phyloP scores from a whole-genome alignment of 2,797 vertebrate genomes.

The Phalanger gymnotis region DNA sequence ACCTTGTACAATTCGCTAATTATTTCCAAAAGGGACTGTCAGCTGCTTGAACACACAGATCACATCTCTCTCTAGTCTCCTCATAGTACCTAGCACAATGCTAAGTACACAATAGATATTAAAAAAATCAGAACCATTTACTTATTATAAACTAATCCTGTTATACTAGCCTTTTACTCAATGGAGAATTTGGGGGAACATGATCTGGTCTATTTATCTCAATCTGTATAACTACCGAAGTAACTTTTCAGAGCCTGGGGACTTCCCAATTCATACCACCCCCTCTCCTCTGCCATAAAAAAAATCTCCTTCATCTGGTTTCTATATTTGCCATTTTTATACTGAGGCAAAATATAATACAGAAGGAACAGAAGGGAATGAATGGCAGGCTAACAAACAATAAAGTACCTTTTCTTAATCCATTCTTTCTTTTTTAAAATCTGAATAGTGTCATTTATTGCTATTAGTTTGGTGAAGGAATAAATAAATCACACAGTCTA shows the following conservation, averaged over 20 bases:
- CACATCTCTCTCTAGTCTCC: background rate
- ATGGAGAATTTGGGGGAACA: background rate
- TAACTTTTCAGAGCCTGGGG: background rate
- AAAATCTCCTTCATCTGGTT: background rate
- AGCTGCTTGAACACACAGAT: background rate
- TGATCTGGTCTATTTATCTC: background rate
- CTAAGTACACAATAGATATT: background rate
- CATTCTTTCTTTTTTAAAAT: background rate
- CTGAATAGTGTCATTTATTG: background rate
- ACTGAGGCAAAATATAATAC: background rate
- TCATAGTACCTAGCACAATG: background rate
- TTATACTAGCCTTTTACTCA: background rate
- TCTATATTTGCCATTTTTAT: background rate
- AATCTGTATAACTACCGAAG: background rate
- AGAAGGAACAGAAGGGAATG: background rate
- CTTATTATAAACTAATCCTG: background rate
- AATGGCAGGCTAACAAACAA: background rate
- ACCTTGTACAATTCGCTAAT: background rate
- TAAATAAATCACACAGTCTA: background rate
- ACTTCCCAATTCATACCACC: background rate
- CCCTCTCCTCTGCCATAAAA: background rate
- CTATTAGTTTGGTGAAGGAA: background rate
- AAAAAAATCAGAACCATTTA: background rate
- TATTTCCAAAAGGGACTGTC: background rate
- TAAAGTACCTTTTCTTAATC: background rate